These are phyloP conservation scores for Cheirogaleus major DNA, from an alignment of 2,797 vertebrate species.

Conservation along the genomic window DNA sequence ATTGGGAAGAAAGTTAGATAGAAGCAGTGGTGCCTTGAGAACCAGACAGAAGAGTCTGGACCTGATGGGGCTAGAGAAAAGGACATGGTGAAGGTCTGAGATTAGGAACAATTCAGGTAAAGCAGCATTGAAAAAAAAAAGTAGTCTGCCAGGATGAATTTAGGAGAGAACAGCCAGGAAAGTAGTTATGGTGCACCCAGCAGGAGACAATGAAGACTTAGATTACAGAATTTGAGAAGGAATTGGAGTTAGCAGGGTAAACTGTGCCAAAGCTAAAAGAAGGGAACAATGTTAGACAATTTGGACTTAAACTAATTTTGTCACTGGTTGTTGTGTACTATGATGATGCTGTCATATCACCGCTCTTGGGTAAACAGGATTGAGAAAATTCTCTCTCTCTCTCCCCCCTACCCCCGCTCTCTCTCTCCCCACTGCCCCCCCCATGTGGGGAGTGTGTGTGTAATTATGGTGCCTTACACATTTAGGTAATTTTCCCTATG, in stretches of 20 bases:
- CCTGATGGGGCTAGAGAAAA: background rate
- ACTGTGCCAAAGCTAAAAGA: background rate
- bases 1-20: background rate
- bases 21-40: background rate
- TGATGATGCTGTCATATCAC: background rate
- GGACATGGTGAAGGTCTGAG: background rate
- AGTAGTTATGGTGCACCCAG: background rate
- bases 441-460: background rate
- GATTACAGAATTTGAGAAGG: background rate
- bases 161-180: background rate
- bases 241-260: background rate
- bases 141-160: background rate
- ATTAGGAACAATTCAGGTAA: background rate
- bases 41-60: background rate
- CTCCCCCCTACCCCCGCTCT: background rate
- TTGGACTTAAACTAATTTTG: background rate
- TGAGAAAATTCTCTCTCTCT: background rate
- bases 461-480: background rate
- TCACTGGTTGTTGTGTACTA: background rate
- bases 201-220: background rate
- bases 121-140: background rate
- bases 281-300: background rate
- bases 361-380: background rate
- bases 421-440: too few species aligned
- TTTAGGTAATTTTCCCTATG: background rate